phyloP scores from a whole-genome alignment of 2,113 vertebrate species.

The Brachionichthys hirsutus region DNA sequence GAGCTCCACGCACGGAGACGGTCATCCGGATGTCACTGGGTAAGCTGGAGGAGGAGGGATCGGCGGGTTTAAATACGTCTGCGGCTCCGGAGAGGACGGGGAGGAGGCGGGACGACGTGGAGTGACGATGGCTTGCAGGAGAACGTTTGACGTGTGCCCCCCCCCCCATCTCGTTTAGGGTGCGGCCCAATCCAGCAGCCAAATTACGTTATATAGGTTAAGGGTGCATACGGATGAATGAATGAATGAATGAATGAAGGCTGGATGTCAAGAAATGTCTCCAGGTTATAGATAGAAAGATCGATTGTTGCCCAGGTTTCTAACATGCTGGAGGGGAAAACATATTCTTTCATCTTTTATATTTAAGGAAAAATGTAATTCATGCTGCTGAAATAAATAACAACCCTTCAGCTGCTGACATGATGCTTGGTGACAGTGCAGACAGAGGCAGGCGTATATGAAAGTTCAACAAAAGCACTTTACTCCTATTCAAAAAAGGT shows the following conservation, averaged over 20 bases:
- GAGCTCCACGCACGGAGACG: conserved; percentile 65
- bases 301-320: neutral
- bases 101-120: conserved; percentile 64
- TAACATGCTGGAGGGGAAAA: neutral
- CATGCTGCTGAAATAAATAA: too few relatives aligned
- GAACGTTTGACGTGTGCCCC: conserved; percentile 73
- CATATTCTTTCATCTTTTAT: too few relatives aligned
- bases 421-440: too few relatives aligned
- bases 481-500: too few relatives aligned
- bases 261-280: neutral
- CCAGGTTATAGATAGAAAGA: neutral
- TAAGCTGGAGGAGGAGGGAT: conserved; percentile 70
- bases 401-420: too few relatives aligned
- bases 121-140: conserved; percentile 68
- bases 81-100: conserved; percentile 64
- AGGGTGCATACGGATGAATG: conserved; percentile 36
- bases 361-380: too few relatives aligned
- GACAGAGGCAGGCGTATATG: too few relatives aligned
- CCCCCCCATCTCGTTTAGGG: conserved; percentile 71
- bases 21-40: conserved; percentile 73
- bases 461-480: too few relatives aligned
- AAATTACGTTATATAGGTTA: conserved; percentile 56
- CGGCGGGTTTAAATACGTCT: conserved; percentile 77
- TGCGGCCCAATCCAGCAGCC: conserved; percentile 61
- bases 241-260: conserved; percentile 31